Base-by-base conservation (phyloP, 2,797 vertebrate genomes). In the Tinamus major region DNA sequence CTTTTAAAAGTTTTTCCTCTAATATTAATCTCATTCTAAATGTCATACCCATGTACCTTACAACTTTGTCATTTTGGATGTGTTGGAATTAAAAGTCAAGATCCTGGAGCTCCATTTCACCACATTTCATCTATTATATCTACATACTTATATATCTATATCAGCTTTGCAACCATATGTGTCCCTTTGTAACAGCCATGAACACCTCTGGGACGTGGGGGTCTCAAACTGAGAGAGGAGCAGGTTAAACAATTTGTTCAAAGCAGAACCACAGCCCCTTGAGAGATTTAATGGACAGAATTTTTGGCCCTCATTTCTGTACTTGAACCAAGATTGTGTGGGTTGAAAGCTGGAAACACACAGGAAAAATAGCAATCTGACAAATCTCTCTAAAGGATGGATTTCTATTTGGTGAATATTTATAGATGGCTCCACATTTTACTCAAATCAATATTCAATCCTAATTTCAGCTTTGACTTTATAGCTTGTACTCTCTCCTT, bases 21-120 rank as follows among this genome's bases (percentile, higher is more conserved):
- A 64, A 1, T 26, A 35, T 35, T 29, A 62, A 51, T 6, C 8
- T 56, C 2, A n/a, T 26, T 86, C 23, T 23, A 31, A 33, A 37
- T 5, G 46, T 69, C 82, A 24, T 3, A 26, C 0, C 15, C 42
- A 13, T 1, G 3, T 13, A 21, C 8, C 58, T 41, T 7, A 1
- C 18, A 67, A 5, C 12, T 79, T 56, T 72, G 2, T 2, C 61
- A 9, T 63, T 70, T 56, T 14, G 8, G 14, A 8, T 4, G 39
- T 2, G 37, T 62, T 39, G 6, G 10, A 5, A 61, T 61, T 27
- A 49, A 75, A 91, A 71, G 15, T 1, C 6, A 59, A 46, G 41
- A 87, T 79, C 65, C 7, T 63, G 35, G 26, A 88, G 4, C 16
- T 89, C 12, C 39, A 9, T 75, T 75, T 44, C 31, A 13, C 13